Conservation (phyloP, 2,888 invertebrate genomes). For the Metellina segmentata region DNA sequence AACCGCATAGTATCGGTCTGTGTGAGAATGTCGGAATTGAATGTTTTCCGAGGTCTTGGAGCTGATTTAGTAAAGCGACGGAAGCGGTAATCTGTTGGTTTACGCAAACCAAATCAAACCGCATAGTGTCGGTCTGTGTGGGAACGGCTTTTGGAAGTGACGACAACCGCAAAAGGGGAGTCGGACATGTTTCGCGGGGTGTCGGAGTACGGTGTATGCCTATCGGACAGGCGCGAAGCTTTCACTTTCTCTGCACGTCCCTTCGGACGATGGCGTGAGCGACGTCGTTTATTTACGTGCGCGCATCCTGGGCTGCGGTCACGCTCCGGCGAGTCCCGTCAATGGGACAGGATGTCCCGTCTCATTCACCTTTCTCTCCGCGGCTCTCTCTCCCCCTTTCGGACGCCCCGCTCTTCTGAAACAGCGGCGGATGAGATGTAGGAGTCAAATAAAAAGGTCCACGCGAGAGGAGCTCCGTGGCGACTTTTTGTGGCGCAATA, state of each 20-base stretch:
- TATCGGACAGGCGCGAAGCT: neutral
- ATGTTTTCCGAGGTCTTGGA: no score
- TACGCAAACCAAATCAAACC: no score
- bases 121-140: no score
- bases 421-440: constrained; percentile 45
- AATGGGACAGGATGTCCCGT: constrained; percentile 76
- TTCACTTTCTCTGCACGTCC: constrained; percentile 68
- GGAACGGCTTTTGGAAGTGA: no score
- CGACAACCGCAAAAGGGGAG: no score
- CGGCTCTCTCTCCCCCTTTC: constrained; percentile 1
- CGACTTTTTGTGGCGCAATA: neutral
- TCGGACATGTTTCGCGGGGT: no score
- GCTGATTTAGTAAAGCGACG: no score
- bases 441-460: constrained; percentile 15
- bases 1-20: no score
- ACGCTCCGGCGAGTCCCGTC: constrained; percentile 67
- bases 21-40: no score
- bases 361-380: constrained; percentile 67
- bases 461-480: constrained; percentile 15
- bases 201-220: no score
- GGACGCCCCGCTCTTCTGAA: constrained; percentile 16
- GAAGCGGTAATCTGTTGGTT: no score
- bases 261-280: constrained; percentile 61
- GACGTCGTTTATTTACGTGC: constrained; percentile 70
- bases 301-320: constrained; percentile 72